Conservation (phyloP, 1,140 invertebrate species). For the Sitobion miscanthi region DNA sequence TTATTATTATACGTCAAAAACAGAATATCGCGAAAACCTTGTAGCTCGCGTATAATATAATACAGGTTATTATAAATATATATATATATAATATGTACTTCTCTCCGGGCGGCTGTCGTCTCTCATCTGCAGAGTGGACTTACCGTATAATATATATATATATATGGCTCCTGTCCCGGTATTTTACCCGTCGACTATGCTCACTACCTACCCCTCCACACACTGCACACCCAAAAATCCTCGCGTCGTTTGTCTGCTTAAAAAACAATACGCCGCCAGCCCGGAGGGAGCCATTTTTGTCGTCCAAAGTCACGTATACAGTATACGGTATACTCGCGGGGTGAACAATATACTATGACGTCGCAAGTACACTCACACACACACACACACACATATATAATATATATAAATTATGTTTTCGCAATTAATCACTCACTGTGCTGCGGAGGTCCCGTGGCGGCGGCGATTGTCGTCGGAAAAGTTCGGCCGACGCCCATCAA, state of each 20-base stretch:
- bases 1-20: slow-evolving; percentile 18
- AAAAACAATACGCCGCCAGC: slow-evolving; percentile 1
- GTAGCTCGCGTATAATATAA: neutral
- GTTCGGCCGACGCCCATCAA: neutral
- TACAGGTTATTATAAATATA: neutral
- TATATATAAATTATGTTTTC: slow-evolving; percentile 9
- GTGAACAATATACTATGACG: slow-evolving; percentile 1
- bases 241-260: neutral
- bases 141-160: slow-evolving; percentile 1
- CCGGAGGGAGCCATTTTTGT: slow-evolving; percentile 4
- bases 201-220: neutral
- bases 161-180: no score
- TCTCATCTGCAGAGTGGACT: neutral
- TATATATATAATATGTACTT: neutral
- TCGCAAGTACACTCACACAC: neutral
- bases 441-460: neutral
- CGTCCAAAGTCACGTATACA: neutral
- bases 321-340: neutral
- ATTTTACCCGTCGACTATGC: neutral
- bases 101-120: neutral
- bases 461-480: slow-evolving; percentile 4
- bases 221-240: neutral
- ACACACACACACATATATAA: neutral
- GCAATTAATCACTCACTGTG: neutral
- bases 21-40: neutral